Conservation (phyloP, 2,888 invertebrate genomes). For the Idaea biselata region DNA sequence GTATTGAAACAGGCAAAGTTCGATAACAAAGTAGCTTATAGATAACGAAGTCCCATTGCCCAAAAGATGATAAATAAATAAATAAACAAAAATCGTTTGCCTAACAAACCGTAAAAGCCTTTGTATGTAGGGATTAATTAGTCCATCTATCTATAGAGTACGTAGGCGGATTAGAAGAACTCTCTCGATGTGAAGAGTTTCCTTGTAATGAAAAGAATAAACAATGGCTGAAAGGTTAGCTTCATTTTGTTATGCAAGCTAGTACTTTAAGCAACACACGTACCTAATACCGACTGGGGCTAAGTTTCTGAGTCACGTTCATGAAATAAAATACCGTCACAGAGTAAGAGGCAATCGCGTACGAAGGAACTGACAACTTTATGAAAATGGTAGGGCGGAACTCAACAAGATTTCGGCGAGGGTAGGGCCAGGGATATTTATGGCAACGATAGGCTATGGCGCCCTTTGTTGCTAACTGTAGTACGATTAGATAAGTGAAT, state of each 20-base stretch:
- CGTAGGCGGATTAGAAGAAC: neutral
- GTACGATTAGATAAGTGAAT: too few species aligned
- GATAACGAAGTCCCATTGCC: neutral
- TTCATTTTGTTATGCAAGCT: neutral
- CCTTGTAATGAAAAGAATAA: neutral
- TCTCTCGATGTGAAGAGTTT: neutral
- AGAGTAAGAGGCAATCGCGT: neutral
- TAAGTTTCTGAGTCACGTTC: neutral
- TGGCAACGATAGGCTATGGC: neutral
- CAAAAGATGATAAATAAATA: neutral
- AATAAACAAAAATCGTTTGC: neutral
- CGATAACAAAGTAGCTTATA: neutral
- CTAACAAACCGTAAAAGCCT: neutral
- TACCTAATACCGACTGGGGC: neutral
- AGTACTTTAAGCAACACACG: neutral
- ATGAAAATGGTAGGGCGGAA: slow-evolving; percentile 2
- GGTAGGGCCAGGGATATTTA: slow-evolving; percentile 10
- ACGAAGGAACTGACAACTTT: neutral
- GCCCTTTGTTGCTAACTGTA: too few species aligned
- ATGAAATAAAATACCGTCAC: neutral
- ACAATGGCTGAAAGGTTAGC: neutral
- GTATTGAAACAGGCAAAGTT: neutral
- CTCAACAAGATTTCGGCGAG: neutral
- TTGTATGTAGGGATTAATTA: slow-evolving; percentile 1
- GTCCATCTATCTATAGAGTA: neutral